Conservation (phyloP, 1,140 invertebrate species). For the Paralvinella palmiformis region DNA sequence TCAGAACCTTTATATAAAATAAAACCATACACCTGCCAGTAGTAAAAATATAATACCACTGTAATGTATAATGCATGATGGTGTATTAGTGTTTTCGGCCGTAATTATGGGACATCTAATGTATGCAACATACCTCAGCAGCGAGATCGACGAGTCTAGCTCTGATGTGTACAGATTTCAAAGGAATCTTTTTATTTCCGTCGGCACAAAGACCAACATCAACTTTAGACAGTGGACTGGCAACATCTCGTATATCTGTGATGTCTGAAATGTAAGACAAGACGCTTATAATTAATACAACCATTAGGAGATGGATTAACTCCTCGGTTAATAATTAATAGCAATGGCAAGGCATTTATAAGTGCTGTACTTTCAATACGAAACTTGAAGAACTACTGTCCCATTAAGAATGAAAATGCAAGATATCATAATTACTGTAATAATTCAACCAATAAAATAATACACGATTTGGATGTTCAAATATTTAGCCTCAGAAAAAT, state of each 20-base stretch:
- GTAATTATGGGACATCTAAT: not conserved
- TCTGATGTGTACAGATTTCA: constrained; percentile 41
- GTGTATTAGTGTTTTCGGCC: not conserved
- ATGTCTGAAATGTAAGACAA: not conserved
- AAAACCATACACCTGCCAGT: too few relatives aligned
- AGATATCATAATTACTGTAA: too few relatives aligned
- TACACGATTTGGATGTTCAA: too few relatives aligned
- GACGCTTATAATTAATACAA: not conserved
- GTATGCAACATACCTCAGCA: constrained; percentile 34
- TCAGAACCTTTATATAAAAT: too few relatives aligned
- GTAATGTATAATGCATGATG: not conserved
- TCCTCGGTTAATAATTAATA: too few relatives aligned
- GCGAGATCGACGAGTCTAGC: constrained; percentile 47
- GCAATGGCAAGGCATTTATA: too few relatives aligned
- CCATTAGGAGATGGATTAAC: too few relatives aligned
- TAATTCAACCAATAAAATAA: too few relatives aligned
- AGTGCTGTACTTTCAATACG: too few relatives aligned
- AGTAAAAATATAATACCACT: not conserved
- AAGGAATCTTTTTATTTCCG: constrained; percentile 28
- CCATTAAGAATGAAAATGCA: too few relatives aligned
- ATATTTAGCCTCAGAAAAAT: too few relatives aligned
- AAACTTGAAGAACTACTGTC: too few relatives aligned
- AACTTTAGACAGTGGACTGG: constrained; percentile 38
- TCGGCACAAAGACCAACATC: constrained; percentile 32
- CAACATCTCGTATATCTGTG: not conserved